phyloP scores from a whole-genome alignment of 2,888 invertebrate species.

The Scaptomyza cyrtandrae region DNA sequence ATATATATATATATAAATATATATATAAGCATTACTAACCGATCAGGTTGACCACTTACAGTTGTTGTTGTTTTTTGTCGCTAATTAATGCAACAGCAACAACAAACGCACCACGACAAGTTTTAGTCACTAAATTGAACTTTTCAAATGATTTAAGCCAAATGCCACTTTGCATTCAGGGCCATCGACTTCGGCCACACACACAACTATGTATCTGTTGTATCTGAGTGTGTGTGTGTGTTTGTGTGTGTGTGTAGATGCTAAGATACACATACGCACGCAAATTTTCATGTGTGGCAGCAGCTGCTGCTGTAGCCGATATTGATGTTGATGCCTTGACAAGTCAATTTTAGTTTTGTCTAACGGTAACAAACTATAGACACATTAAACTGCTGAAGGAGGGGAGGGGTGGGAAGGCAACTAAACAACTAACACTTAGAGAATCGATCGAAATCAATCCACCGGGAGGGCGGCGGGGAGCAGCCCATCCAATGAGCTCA shows the following conservation, averaged over 20 bases:
- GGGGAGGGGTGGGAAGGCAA: slow-evolving; percentile 3
- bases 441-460: slow-evolving; percentile 35
- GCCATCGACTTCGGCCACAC: slow-evolving; percentile 68
- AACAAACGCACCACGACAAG: slow-evolving; percentile 61
- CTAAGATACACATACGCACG: slow-evolving; percentile 2
- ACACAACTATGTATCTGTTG: slow-evolving; percentile 39
- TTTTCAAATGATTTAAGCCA: slow-evolving; percentile 71
- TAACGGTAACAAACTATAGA: slow-evolving; percentile 64
- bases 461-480: not conserved
- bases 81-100: slow-evolving; percentile 66
- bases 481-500: too few relatives aligned
- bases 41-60: slow-evolving; percentile 36
- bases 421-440: slow-evolving; percentile 24
- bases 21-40: slow-evolving; percentile 42
- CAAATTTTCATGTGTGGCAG: slow-evolving; percentile 21
- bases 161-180: slow-evolving; percentile 71
- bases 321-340: slow-evolving; percentile 53
- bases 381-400: slow-evolving; percentile 21
- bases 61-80: slow-evolving; percentile 45
- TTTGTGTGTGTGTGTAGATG: slow-evolving; percentile 30
- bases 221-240: slow-evolving; percentile 15
- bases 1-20: not conserved
- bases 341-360: slow-evolving; percentile 59
- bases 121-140: slow-evolving; percentile 70
- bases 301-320: slow-evolving; percentile 20